Evolutionary conservation across 2,113 vertebrate species (phyloP).

Genomic region (Indri indri): DNA sequence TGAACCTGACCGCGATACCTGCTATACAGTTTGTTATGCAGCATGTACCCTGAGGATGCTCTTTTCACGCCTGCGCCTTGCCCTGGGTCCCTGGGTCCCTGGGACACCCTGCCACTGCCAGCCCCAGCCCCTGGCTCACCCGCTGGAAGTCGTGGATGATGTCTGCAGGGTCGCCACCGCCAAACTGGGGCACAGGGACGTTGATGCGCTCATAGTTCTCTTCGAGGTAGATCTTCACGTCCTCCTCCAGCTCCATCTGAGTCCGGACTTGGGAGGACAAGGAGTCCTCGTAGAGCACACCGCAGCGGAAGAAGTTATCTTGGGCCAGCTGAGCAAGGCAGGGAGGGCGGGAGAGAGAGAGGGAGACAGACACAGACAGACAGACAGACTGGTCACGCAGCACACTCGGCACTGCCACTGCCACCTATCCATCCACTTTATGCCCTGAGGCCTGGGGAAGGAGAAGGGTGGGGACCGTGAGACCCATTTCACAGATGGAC

Average conservation of each 20-base stretch:
- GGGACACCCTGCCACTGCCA: rapidly evolving
- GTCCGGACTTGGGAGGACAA: constrained; percentile 86
- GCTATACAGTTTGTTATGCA: rapidly evolving
- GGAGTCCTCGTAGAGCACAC: constrained; percentile 91
- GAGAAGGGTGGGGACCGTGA: background rate
- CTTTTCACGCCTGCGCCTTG: background rate
- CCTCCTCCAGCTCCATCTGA: constrained; percentile 92
- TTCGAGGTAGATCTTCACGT: constrained; percentile 92
- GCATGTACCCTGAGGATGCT: background rate
- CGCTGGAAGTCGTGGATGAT: constrained; percentile 97
- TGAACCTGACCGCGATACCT: rapidly evolving
- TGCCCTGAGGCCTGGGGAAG: rapidly evolving
- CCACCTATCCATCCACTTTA: background rate
- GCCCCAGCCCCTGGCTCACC: constrained; percentile 80
- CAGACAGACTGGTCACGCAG: rapidly evolving
- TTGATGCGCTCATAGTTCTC: constrained; percentile 96
- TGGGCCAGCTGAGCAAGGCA: constrained; percentile 85
- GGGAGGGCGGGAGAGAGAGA: background rate
- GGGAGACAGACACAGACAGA: background rate
- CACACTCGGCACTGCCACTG: rapidly evolving
- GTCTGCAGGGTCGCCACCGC: constrained; percentile 92
- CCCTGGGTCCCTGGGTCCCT: too few relatives aligned
- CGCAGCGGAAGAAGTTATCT: constrained; percentile 93
- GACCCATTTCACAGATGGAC: background rate
- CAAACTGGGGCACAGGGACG: constrained; percentile 92